Percentiles rank a stretch among this genome's conserved stretches.
phyloP scores from a whole-genome alignment of 2,888 invertebrate genomes.

The Callyntrura guangdongensis region DNA sequence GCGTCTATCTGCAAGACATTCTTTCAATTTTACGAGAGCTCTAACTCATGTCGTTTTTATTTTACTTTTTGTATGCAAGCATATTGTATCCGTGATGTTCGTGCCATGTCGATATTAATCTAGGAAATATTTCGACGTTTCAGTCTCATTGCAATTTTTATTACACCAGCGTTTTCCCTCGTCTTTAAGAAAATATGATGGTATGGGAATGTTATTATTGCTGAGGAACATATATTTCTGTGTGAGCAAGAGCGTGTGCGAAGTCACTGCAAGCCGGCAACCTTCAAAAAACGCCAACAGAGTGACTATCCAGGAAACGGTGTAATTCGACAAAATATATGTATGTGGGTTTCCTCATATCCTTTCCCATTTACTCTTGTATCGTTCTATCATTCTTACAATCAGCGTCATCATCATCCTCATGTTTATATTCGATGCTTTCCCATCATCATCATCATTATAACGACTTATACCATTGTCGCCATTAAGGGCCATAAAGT shows the following conservation, averaged over 20 bases:
- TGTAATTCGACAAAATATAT: not conserved
- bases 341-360: not conserved
- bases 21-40: not conserved
- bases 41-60: slow-evolving; percentile 1
- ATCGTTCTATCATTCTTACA: slow-evolving; percentile 50
- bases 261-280: not conserved
- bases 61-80: not conserved
- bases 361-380: slow-evolving; percentile 51
- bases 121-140: slow-evolving; percentile 36
- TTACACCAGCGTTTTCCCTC: slow-evolving; percentile 21
- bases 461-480: slow-evolving; percentile 19
- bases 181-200: not conserved
- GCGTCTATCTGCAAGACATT: not conserved
- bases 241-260: no score
- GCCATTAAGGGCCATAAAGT: slow-evolving; percentile 61
- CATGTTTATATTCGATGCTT: not conserved
- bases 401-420: slow-evolving; percentile 19
- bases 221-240: no score
- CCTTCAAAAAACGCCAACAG: no score
- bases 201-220: not conserved
- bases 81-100: slow-evolving; percentile 48
- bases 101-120: slow-evolving; percentile 66
- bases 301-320: no score
- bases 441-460: slow-evolving; percentile 2
- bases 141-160: slow-evolving; percentile 30